Conservation (phyloP, 2,888 invertebrate species). For the Epicampocera succincta region DNA sequence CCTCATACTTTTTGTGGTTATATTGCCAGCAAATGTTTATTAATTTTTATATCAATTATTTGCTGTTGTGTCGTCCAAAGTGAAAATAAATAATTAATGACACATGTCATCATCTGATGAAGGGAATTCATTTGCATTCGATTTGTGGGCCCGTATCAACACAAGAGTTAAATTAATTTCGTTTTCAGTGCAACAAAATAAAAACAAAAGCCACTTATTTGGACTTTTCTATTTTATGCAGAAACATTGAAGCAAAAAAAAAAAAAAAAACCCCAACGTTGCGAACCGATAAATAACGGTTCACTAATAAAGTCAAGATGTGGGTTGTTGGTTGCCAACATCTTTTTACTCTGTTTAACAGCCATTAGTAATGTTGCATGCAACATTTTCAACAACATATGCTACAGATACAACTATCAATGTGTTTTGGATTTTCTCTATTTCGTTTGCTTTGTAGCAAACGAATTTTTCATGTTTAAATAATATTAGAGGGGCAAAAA, state of each 20-base stretch:
- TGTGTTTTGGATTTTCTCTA: not conserved
- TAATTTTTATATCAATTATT: not conserved
- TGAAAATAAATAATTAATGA: slow-evolving; percentile 69
- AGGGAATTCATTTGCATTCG: slow-evolving; percentile 64
- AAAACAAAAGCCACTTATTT: slow-evolving; percentile 27
- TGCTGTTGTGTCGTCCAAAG: slow-evolving; percentile 12
- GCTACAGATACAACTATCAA: not conserved
- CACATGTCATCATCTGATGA: slow-evolving; percentile 64
- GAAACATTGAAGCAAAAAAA: slow-evolving; percentile 20
- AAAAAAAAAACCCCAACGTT: not conserved
- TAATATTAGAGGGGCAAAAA: not conserved
- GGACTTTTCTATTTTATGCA: not conserved
- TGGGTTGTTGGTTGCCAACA: slow-evolving; percentile 8
- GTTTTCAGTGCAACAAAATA: slow-evolving; percentile 33
- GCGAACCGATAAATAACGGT: slow-evolving; percentile 53
- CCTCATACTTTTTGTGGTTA: slow-evolving; percentile 55
- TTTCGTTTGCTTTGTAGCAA: not conserved
- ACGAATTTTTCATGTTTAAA: slow-evolving; percentile 4
- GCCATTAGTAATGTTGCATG: slow-evolving; percentile 36
- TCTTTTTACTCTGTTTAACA: slow-evolving; percentile 16
- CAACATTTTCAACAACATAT: slow-evolving; percentile 28
- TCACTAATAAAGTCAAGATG: slow-evolving; percentile 45
- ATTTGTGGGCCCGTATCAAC: not conserved
- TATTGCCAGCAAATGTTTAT: not conserved
- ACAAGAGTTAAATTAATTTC: slow-evolving; percentile 52